Percentiles rank a stretch among this genome's conserved stretches.
phyloP scores from a whole-genome alignment of 2,797 vertebrate genomes.

The Arnoldichthys spilopterus region DNA sequence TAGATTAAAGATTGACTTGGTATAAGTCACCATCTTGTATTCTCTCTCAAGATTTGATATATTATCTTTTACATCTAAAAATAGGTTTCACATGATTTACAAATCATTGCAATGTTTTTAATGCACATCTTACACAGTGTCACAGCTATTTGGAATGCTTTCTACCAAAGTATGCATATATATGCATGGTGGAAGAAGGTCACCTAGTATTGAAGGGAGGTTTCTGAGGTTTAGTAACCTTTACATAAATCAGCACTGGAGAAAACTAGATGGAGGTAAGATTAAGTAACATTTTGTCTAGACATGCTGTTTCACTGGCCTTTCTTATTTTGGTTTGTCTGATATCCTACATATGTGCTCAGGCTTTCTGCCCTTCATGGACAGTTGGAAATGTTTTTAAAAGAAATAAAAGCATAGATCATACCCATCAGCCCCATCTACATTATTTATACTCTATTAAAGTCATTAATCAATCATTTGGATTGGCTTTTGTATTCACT shows the following conservation, averaged over 20 bases:
- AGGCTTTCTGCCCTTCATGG: conserved; percentile 9
- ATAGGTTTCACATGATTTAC: no score
- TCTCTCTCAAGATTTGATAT: no score
- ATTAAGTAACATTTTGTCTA: conserved; percentile 34
- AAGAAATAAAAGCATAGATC: conserved; percentile 33
- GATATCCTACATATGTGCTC: background rate
- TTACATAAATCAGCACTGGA: conserved; percentile 21
- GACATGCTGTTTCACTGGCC: conserved; percentile 15
- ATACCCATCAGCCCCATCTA: background rate
- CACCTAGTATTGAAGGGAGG: background rate
- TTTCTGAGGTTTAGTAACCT: background rate
- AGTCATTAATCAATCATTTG: conserved; percentile 26
- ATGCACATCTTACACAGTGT: no score
- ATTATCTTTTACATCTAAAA: no score
- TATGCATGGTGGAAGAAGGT: background rate
- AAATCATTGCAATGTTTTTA: no score
- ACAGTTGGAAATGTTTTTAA: conserved; percentile 27
- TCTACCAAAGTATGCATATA: no score
- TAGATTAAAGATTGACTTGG: no score
- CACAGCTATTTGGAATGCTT: no score
- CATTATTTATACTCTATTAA: conserved; percentile 2
- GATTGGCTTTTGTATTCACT: conserved; percentile 15
- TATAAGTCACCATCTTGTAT: no score
- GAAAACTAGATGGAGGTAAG: conserved; percentile 8
- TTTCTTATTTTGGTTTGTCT: conserved; percentile 1